Evolutionary conservation across 2,113 vertebrate genomes (phyloP), one percentile per base, ranked within the genome.

Genomic region (Gymnarchus niloticus): DNA sequence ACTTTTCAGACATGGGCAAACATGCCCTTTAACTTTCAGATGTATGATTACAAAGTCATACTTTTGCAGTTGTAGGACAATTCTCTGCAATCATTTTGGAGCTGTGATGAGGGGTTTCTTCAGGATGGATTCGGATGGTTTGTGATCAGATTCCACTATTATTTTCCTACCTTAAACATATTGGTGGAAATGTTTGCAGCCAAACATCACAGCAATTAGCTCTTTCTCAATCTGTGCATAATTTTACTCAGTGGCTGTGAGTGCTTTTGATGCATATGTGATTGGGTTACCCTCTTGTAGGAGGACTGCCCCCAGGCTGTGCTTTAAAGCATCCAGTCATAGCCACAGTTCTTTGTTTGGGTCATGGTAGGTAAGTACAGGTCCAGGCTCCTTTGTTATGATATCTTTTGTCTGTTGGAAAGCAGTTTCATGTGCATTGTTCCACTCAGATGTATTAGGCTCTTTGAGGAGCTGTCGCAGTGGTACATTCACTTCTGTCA

Each of bases 61-160:
- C 21, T 33, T 86, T 6, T 86, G 84, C 1, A 89, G 78, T 25
- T 85, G 85, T 9, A 89, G 73, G 17, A 89, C 77, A 82, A 89
- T 87, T 25, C 87, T 59, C 44, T 89, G 88, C 10, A 88, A 41
- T 37, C 25, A 52, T 23, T 17, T 56, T 46, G 82, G 56, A 21
- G 78, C 84, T 41, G 87, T 81, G 0, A 87, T 81, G 0, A 87
- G n/a, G 0, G 78, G 83, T 73, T 88, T 88, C 5, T 21, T 25
- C 2, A 85, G 19, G 21, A 88, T 87, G 1, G 83, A 52, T 19
- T 87, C 86, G 5, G 86, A 76, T 0, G 84, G 80, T 2, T 89
- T 87, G 28, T 85, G 85, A 56, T 89, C 80, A 25, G 28, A 57
- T n/a, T 85, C 77, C 10, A 86, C 80, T 2, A 56, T 65, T 9